phyloP scores from a whole-genome alignment of 2,797 vertebrate species.

The Petrocephalus schoutedeni region DNA sequence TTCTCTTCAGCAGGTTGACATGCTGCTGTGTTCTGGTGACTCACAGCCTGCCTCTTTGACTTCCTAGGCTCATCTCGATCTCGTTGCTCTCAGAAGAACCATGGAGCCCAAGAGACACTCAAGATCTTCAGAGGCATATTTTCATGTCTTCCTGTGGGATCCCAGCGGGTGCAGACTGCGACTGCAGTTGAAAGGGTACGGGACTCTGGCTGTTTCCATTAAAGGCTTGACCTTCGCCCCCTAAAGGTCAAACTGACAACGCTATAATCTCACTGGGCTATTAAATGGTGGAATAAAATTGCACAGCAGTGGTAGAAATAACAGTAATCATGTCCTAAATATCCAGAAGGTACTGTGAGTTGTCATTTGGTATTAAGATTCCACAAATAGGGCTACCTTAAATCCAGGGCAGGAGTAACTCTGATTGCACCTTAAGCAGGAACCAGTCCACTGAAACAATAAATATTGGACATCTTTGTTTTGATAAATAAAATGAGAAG shows the following conservation, averaged over 20 bases:
- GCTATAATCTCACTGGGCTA: not conserved
- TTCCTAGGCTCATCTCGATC: not conserved
- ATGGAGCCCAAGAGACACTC: not conserved
- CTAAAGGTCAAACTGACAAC: conserved; percentile 3
- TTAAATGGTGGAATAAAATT: not conserved
- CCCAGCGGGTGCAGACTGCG: not conserved
- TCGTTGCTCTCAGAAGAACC: not conserved
- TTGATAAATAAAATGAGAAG: not conserved
- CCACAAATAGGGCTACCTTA: not conserved
- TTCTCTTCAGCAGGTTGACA: not conserved
- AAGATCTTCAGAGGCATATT: not conserved
- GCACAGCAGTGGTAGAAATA: not conserved
- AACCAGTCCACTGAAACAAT: not conserved
- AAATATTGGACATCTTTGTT: not conserved
- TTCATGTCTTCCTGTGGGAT: conserved; percentile 1
- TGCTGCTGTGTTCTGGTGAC: not conserved
- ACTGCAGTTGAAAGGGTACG: not conserved
- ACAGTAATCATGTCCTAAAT: not conserved
- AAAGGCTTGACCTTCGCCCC: not conserved
- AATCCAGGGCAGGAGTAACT: not conserved
- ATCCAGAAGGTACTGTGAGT: not conserved
- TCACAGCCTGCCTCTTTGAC: not conserved
- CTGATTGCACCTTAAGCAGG: not conserved
- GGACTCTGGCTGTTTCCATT: conserved; percentile 12
- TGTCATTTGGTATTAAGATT: conserved; percentile 5